These are phyloP conservation scores for Rhinolophus sinicus DNA, from an alignment of 2,113 vertebrate genomes.

Conservation along the genomic window DNA sequence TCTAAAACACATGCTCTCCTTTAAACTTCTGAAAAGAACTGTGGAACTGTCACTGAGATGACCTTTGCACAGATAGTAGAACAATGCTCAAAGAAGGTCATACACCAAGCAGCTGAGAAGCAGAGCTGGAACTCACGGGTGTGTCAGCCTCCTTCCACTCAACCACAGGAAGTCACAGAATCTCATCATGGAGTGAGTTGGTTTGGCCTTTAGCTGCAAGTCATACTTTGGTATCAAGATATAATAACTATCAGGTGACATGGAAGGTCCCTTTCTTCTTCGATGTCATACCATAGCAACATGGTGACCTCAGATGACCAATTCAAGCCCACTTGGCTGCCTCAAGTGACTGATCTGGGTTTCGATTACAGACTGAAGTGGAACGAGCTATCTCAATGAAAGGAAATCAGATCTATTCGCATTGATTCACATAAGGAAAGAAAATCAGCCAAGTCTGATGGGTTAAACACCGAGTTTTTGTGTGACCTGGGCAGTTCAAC, in stretches of 20 bases:
- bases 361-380: neutral
- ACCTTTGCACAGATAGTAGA: neutral
- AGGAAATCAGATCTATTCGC: neutral
- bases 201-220: neutral
- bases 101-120: neutral
- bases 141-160: neutral
- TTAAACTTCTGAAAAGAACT: neutral
- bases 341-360: neutral
- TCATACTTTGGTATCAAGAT: neutral
- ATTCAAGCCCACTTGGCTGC: neutral
- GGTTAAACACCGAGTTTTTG: neutral
- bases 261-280: neutral
- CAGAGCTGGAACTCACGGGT: neutral
- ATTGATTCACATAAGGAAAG: neutral
- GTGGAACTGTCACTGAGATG: neutral
- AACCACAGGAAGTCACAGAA: neutral
- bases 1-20: neutral
- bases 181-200: neutral
- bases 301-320: neutral
- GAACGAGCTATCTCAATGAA: neutral
- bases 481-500: neutral
- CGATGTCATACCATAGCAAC: neutral
- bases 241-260: neutral
- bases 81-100: neutral
- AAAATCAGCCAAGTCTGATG: neutral